Base-by-base conservation (phyloP, 2,797 vertebrate species). In the Chrysocyon brachyurus region DNA sequence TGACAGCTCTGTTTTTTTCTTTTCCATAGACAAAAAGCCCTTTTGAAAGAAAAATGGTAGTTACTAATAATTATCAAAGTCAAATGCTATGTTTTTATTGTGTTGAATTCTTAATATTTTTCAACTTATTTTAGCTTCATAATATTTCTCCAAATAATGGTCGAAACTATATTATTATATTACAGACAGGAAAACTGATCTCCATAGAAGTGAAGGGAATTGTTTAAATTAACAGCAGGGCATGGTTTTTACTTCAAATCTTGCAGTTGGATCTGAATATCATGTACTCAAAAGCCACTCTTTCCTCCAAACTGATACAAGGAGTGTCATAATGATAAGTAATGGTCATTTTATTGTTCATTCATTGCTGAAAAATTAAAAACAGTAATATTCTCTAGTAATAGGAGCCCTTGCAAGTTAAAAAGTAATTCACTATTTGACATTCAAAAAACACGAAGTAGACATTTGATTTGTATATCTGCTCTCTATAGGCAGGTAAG, bases 21-120 rank as follows among this genome's bases (percentile, higher is more conserved):
- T 90, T 87, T 73, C 10, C 40, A 61, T 15, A 82, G n/a, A 72
- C 52, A 87, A 64, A 87, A 64, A 54, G 1, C 1, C 56, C 6
- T 21, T 90, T 86, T 89, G 59, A 77, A 81, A 91, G 28, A 85
- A 92, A 78, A 84, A 52, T 36, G 2, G 21, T 78, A 81, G 21
- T 81, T 82, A 81, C 88, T 70, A 78, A 72, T 79, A 14, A 26
- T 59, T 10, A 79, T 89, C 64, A 92, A 81, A 96, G 26, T 70
- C 77, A 11, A 95, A 54, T 79, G 11, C 8, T 59, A 12, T 68
- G 72, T 52, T 85, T 84, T 83, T 46, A 56, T 26, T 81, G 5
- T 49, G 14, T 61, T 90, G 16, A 46, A 46, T 52, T 90, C 21
- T 52, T 82, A 61, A 28, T 93, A 73, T 19, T 1, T 82, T 86